phyloP scores from a whole-genome alignment of 2,888 invertebrate species.

The Leuctra nigra region DNA sequence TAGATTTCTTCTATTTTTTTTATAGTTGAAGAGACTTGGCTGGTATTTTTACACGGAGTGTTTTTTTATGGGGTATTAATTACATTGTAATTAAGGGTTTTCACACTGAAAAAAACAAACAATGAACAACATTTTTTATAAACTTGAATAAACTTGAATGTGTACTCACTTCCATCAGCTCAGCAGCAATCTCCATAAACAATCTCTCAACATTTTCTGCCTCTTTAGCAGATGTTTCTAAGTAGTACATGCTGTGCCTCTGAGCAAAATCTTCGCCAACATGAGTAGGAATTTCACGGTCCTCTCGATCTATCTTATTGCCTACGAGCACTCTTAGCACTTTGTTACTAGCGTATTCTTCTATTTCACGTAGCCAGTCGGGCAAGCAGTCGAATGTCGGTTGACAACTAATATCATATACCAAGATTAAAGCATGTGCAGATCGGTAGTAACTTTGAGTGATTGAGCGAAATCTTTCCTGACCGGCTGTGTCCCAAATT shows the following conservation, averaged over 20 bases:
- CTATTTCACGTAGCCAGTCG: constrained; percentile 95
- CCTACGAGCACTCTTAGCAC: constrained; percentile 92
- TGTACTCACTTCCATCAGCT: constrained; percentile 67
- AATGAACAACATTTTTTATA: neutral
- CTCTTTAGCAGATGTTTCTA: constrained; percentile 97
- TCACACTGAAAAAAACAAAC: neutral
- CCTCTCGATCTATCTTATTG: constrained; percentile 95
- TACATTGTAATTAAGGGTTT: constrained; percentile 3
- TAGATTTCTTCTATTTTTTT: no score
- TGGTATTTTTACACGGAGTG: no score
- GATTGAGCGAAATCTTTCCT: constrained; percentile 93
- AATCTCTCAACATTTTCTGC: constrained; percentile 95
- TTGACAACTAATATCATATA: constrained; percentile 96
- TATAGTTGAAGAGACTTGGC: no score
- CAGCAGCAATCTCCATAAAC: constrained; percentile 94
- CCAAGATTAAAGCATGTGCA: constrained; percentile 93
- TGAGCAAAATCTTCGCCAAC: constrained; percentile 95
- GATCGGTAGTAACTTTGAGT: constrained; percentile 97
- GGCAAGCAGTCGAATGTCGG: constrained; percentile 96
- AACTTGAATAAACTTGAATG: constrained; percentile 1
- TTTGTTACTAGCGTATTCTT: constrained; percentile 94
- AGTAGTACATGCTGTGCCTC: constrained; percentile 93
- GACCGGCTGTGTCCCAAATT: constrained; percentile 99
- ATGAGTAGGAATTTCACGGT: constrained; percentile 89
- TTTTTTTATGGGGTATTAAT: no score